Evolutionary conservation across 2,888 invertebrate species (phyloP), one percentile per base, ranked within the genome.

Genomic region (Bembecia ichneumoniformis): DNA sequence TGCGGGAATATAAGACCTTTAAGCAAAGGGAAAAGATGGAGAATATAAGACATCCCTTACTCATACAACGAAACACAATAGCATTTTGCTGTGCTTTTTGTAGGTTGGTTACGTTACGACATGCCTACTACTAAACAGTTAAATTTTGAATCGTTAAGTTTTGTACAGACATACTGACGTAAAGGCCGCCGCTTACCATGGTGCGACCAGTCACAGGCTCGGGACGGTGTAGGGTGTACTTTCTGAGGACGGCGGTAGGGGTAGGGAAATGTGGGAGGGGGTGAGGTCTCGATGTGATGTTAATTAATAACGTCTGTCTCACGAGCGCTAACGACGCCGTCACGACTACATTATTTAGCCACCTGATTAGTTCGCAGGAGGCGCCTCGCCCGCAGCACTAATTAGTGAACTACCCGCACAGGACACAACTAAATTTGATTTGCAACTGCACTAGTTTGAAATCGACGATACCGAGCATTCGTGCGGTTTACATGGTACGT

Each of bases 221-320:
- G 58, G 51, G 47, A 50, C 57, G 52, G 57, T 28, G 28, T 28
- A 28, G 28, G 28, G 28, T 28, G 28, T 28, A 28, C 20, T 28
- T 28, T 28, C 20, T 28, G 20, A 28, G 20, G 20, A 7, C n/a
- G 51, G 51, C 52, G 58, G 56, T 59, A 54, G 64, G 57, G 64
- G 64, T 52, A 36, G 54, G 45, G 46, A 52, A 35, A 52, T 50
- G 56, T 51, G 57, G 52, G 51, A 53, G 58, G 56, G 59, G 55
- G 64, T 57, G 65, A 63, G 59, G 58, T 64, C 61, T 64, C 69
- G 68, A 76, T 76, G 77, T 77, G 80, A 82, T 78, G 82, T 81
- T 83, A 86, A 86, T 84, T 86, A 83, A 84, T 86, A 82, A 82
- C 81, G 83, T 82, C 79, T 84, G 81, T 82, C 82, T 81, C 76